Evolutionary conservation across 2,113 vertebrate genomes (phyloP).

Genomic region (Prolemur simus): DNA sequence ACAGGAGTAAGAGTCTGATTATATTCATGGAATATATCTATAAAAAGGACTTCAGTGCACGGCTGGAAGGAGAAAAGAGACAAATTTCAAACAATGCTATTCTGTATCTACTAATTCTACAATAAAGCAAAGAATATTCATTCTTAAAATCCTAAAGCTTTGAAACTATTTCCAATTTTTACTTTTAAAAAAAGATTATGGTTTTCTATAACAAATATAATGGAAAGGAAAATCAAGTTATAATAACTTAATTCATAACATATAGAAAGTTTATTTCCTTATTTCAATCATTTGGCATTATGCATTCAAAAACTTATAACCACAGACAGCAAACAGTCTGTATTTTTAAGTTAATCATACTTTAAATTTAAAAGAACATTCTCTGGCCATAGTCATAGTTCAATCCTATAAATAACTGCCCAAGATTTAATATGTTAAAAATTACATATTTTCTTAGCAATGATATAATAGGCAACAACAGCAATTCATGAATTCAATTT

Average conservation of each 20-base stretch:
- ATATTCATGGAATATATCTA: slow-evolving; percentile 98
- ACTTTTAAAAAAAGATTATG: not conserved
- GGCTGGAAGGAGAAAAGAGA: slow-evolving; percentile 85
- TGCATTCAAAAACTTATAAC: not conserved
- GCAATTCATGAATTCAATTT: not conserved
- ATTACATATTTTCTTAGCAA: slow-evolving; percentile 3
- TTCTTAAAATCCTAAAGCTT: slow-evolving; percentile 23
- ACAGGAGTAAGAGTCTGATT: slow-evolving; percentile 96
- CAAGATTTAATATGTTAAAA: not conserved
- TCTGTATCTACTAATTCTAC: not conserved
- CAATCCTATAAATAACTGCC: not conserved
- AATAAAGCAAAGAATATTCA: slow-evolving; percentile 25
- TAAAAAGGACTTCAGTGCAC: slow-evolving; percentile 97
- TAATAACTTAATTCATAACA: not conserved
- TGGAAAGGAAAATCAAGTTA: not conserved
- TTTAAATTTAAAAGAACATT: slow-evolving; percentile 39
- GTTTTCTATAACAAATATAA: not conserved
- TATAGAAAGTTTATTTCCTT: not conserved
- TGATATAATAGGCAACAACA: not conserved
- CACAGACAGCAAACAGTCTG: not conserved
- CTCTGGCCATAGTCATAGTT: not conserved
- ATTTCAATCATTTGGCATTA: not conserved
- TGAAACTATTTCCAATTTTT: slow-evolving; percentile 22
- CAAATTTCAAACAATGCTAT: slow-evolving; percentile 38
- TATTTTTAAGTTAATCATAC: not conserved